Evolutionary conservation across 1,140 invertebrate species (phyloP).

Genomic region (Trachelipus rathkii): DNA sequence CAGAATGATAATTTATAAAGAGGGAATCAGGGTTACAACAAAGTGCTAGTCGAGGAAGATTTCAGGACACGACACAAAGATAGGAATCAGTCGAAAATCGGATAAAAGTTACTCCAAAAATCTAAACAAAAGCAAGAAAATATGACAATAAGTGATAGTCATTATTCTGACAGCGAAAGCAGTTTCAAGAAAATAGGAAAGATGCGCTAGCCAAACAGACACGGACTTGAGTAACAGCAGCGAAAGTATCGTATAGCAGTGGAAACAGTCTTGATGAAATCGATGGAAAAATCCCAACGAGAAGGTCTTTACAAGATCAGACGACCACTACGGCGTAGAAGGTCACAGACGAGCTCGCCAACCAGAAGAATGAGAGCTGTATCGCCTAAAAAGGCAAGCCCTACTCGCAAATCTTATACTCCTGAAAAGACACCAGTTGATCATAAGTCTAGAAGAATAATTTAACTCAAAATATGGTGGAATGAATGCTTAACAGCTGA

Average conservation of each 20-base stretch:
- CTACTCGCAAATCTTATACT: conserved; percentile 26
- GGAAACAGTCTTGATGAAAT: no score
- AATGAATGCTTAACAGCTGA: conserved; percentile 34
- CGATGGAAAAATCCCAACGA: background rate
- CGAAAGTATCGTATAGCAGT: background rate
- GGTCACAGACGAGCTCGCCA: background rate
- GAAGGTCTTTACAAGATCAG: background rate
- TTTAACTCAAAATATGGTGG: conserved; percentile 5
- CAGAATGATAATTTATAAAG: background rate
- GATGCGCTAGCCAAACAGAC: background rate
- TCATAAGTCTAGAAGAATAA: background rate
- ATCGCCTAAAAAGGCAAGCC: conserved; percentile 18
- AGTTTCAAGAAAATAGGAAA: background rate
- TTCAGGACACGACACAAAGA: background rate
- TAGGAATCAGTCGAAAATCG: background rate
- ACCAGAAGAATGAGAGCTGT: background rate
- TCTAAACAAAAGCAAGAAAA: background rate
- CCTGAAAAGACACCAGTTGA: background rate
- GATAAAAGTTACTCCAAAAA: background rate
- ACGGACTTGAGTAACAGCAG: background rate
- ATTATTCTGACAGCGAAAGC: background rate
- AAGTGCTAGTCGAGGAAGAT: background rate
- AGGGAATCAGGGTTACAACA: background rate
- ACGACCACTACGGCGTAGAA: background rate
- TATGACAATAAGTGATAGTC: background rate